A percentile compares a stretch with the other conserved stretches of the same genome.
phyloP scores from a whole-genome alignment of 2,888 invertebrate genomes.

The Branchipolynoe longqiensis region DNA sequence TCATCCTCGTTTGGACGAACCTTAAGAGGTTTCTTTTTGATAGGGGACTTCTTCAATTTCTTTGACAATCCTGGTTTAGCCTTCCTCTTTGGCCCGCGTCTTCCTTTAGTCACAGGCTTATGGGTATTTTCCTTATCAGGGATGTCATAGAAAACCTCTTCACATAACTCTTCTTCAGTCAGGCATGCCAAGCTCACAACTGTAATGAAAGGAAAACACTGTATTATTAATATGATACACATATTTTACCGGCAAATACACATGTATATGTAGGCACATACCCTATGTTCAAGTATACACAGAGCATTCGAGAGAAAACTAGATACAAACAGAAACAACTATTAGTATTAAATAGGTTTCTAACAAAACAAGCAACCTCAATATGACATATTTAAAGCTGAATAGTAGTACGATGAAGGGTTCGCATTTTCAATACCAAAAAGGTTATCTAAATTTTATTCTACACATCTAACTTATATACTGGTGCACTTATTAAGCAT shows the following conservation, averaged over 20 bases:
- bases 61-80: not conserved
- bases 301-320: not conserved
- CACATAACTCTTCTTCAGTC: slow-evolving; percentile 18
- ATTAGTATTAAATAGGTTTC: no score
- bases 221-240: no score
- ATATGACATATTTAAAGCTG: no score
- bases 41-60: not conserved
- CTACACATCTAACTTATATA: no score
- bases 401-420: no score
- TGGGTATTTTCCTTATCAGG: slow-evolving; percentile 29
- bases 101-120: not conserved
- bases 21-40: slow-evolving; percentile 2
- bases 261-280: not conserved
- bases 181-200: slow-evolving; percentile 7
- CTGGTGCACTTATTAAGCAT: no score
- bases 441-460: no score
- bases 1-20: not conserved
- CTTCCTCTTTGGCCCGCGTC: slow-evolving; percentile 9
- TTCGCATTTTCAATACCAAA: no score
- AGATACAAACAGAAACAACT: no score
- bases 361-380: no score
- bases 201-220: not conserved
- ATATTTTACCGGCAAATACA: no score
- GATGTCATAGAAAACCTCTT: slow-evolving; percentile 10
- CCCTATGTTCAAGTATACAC: not conserved